These are phyloP conservation scores for Chaenogobius annularis DNA, from an alignment of 2,113 vertebrate genomes.

Conservation along the genomic window DNA sequence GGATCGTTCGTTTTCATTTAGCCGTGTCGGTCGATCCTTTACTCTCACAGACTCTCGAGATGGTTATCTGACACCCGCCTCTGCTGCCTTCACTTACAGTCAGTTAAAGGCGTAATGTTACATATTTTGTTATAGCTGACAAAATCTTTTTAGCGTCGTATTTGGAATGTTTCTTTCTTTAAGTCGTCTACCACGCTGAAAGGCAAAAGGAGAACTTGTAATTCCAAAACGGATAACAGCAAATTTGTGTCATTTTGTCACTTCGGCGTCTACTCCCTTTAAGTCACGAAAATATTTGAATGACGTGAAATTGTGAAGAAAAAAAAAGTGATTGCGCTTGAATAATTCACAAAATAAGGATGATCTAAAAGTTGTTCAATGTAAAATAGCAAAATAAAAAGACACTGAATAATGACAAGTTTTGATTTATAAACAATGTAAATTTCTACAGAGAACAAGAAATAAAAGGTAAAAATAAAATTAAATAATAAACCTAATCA, in stretches of 20 bases:
- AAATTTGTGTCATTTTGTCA: background rate
- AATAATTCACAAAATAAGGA: no score
- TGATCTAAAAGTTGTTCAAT: background rate
- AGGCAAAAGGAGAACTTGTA: no score
- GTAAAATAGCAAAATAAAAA: no score
- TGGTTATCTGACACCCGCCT: slow-evolving; percentile 39
- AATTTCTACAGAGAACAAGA: no score
- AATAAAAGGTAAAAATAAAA: no score
- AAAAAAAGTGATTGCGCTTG: no score
- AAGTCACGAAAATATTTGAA: background rate
- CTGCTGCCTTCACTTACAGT: slow-evolving; percentile 40
- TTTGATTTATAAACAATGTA: no score
- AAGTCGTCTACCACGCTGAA: background rate
- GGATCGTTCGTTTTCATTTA: slow-evolving; percentile 35
- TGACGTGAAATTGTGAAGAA: background rate
- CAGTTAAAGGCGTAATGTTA: background rate
- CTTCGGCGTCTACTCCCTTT: no score
- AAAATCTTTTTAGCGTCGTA: background rate
- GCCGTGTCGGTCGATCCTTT: slow-evolving; percentile 4
- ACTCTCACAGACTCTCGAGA: slow-evolving; percentile 22
- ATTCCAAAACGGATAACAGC: background rate
- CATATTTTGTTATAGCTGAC: background rate
- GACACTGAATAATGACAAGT: no score
- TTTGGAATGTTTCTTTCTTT: background rate
- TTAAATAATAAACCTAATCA: no score